Percentiles rank a stretch among this genome's conserved stretches.
Evolutionary conservation across 2,113 vertebrate species (phyloP).

Genomic region (Rhabdomys dilectus): DNA sequence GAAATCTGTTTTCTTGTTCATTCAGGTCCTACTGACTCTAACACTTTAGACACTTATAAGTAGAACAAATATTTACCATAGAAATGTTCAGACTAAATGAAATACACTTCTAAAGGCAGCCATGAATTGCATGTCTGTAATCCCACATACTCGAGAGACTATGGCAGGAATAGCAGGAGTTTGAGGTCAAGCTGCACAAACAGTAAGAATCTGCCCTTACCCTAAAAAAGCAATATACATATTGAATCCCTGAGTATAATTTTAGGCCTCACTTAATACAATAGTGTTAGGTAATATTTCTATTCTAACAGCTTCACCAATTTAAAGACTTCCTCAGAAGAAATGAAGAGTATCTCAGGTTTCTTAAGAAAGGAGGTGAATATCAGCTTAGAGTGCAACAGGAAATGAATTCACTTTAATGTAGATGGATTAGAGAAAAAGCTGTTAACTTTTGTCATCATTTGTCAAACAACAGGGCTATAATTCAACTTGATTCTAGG

Average conservation of each 20-base stretch:
- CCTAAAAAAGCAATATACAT: constrained; percentile 44
- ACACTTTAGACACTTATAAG: constrained; percentile 38
- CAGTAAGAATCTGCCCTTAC: not conserved
- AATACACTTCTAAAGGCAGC: not conserved
- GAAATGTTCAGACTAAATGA: constrained; percentile 62
- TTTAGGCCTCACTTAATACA: constrained; percentile 58
- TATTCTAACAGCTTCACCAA: constrained; percentile 35
- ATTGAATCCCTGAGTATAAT: constrained; percentile 38
- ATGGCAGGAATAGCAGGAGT: not conserved
- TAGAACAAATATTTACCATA: constrained; percentile 49
- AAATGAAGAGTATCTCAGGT: constrained; percentile 66
- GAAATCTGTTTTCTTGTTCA: constrained; percentile 21
- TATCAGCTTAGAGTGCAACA: constrained; percentile 26
- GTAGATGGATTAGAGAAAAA: not conserved
- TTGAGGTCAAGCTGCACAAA: not conserved
- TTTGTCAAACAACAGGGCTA: constrained; percentile 42
- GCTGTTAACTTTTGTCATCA: constrained; percentile 62
- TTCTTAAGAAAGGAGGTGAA: constrained; percentile 64
- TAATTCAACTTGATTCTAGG: constrained; percentile 14
- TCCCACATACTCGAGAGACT: not conserved
- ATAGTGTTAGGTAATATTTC: constrained; percentile 64
- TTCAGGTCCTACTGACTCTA: constrained; percentile 50
- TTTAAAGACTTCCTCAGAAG: constrained; percentile 67
- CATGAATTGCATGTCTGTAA: not conserved
- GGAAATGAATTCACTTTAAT: constrained; percentile 60